Evolutionary conservation across 1,140 invertebrate genomes (phyloP).

Genomic region (Lysiphlebus fabarum): DNA sequence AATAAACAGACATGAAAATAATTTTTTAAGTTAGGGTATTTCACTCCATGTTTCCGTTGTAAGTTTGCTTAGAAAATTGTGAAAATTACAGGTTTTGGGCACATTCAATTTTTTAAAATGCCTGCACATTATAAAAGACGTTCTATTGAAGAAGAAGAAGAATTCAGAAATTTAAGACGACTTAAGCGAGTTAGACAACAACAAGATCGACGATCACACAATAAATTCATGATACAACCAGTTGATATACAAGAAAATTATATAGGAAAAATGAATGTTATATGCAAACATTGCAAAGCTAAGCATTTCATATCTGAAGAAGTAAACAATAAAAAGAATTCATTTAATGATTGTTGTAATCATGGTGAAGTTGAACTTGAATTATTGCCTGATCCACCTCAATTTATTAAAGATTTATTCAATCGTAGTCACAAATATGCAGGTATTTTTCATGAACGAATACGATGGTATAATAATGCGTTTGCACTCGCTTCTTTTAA

Average conservation of each 20-base stretch:
- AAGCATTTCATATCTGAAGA: conserved; percentile 24
- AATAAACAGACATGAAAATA: no score
- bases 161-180: no score
- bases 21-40: no score
- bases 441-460: conserved; percentile 20
- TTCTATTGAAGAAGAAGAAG: no score
- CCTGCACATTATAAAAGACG: no score
- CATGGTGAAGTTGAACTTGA: conserved; percentile 24
- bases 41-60: no score
- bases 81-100: no score
- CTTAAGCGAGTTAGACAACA: no score
- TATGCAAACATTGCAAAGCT: conserved; percentile 19
- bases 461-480: conserved; percentile 21
- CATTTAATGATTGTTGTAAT: conserved; percentile 26
- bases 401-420: conserved; percentile 14
- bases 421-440: conserved; percentile 17
- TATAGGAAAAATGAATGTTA: conserved; percentile 14
- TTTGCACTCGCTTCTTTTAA: conserved; percentile 27
- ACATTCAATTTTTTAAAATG: no score
- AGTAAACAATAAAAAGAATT: conserved; percentile 16
- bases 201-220: no score
- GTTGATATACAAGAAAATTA: conserved; percentile 12
- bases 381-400: conserved; percentile 15
- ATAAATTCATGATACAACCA: neutral
- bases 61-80: no score